These are phyloP conservation scores for Drosophila quadrilineata DNA, from an alignment of 1,140 invertebrate genomes.

Conservation along the genomic window DNA sequence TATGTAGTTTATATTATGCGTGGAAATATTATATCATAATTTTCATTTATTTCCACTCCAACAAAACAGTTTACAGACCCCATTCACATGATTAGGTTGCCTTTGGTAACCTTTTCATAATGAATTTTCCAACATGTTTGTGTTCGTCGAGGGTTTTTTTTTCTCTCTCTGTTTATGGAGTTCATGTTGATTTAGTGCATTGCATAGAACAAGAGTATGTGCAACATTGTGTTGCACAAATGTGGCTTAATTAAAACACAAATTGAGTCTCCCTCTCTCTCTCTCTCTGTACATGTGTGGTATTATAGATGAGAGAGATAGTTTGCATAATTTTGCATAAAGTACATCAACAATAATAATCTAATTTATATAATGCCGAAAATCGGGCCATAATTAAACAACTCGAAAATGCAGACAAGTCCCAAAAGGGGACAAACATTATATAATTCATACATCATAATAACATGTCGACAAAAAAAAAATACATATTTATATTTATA, in stretches of 20 bases:
- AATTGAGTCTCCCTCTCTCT: constrained; percentile 15
- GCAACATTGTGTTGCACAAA: background rate
- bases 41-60: background rate
- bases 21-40: too few species aligned
- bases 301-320: too few species aligned
- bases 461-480: too few species aligned
- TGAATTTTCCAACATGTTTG: constrained; percentile 15
- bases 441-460: constrained; percentile 35
- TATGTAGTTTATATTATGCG: too few species aligned
- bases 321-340: constrained; percentile 16
- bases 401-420: background rate
- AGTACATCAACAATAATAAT: constrained; percentile 49
- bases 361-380: constrained; percentile 58
- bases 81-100: background rate
- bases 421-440: constrained; percentile 56
- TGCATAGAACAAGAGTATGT: background rate
- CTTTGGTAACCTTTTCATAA: constrained; percentile 11
- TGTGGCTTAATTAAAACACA: constrained; percentile 41
- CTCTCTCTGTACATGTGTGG: background rate
- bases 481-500: too few species aligned
- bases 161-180: too few species aligned
- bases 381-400: constrained; percentile 54
- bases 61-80: too few species aligned
- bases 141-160: too few species aligned
- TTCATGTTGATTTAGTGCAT: constrained; percentile 25